Conservation (phyloP, 2,797 vertebrate species). For the Melanogrammus aeglefinus region DNA sequence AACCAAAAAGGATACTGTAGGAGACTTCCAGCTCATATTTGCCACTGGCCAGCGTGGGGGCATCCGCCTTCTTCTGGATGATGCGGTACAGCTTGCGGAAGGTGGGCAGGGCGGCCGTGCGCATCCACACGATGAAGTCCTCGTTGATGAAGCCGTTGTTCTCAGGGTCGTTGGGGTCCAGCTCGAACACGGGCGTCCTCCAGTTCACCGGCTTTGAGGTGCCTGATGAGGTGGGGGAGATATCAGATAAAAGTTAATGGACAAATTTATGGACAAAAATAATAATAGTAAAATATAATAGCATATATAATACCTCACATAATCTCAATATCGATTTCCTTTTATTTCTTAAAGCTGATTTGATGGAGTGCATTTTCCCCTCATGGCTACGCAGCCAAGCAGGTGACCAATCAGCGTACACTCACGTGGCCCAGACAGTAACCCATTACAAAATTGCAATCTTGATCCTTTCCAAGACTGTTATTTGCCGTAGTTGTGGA, state of each 20-base stretch:
- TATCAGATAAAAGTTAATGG: background rate
- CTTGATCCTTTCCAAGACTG: background rate
- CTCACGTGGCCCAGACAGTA: no score
- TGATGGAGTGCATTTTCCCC: no score
- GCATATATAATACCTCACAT: no score
- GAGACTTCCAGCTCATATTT: slow-evolving; percentile 81
- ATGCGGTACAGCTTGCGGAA: slow-evolving; percentile 97
- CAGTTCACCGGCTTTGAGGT: slow-evolving; percentile 91
- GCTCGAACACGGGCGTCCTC: slow-evolving; percentile 82
- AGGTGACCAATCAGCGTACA: no score
- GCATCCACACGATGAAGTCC: slow-evolving; percentile 99
- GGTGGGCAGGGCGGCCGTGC: slow-evolving; percentile 92
- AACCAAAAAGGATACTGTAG: slow-evolving; percentile 97
- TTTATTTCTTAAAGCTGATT: background rate
- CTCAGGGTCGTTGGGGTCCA: slow-evolving; percentile 76
- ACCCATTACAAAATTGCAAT: no score
- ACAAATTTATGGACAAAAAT: background rate
- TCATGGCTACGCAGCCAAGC: no score
- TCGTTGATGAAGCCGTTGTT: slow-evolving; percentile 98
- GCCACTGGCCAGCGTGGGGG: slow-evolving; percentile 86
- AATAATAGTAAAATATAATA: background rate
- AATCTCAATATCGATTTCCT: background rate
- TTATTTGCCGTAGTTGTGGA: background rate
- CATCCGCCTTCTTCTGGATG: slow-evolving; percentile 80
- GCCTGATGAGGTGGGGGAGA: slow-evolving; percentile 59